Evolutionary conservation across 2,113 vertebrate species (phyloP).

Genomic region (Eptesicus fuscus): DNA sequence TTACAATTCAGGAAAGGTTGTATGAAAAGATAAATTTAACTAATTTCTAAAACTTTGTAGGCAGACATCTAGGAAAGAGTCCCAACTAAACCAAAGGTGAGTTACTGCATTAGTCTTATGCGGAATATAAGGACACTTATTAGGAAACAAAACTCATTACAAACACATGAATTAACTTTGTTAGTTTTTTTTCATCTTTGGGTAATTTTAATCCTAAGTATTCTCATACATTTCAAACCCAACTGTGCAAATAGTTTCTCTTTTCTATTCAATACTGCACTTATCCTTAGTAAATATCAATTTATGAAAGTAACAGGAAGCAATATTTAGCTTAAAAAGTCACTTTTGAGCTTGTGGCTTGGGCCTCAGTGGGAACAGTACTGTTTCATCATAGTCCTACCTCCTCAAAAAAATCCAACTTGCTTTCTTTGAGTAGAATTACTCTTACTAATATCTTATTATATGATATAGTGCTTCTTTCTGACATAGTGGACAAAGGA

Average conservation of each 20-base stretch:
- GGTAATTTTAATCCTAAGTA: conserved; percentile 29
- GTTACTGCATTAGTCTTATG: neutral
- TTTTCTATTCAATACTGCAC: conserved; percentile 15
- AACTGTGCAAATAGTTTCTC: neutral
- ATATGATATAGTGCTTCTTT: neutral
- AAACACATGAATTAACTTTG: neutral
- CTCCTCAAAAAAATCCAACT: neutral
- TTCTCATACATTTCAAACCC: conserved; percentile 44
- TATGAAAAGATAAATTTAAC: conserved; percentile 43
- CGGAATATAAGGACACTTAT: neutral
- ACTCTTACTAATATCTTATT: neutral
- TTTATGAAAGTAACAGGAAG: conserved; percentile 4
- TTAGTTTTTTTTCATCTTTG: conserved; percentile 42
- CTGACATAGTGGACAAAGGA: neutral
- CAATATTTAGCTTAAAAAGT: conserved; percentile 33
- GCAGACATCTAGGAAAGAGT: conserved; percentile 30
- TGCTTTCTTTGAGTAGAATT: conserved; percentile 31
- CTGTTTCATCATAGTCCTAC: neutral
- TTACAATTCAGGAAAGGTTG: conserved; percentile 21
- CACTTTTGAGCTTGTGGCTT: conserved; percentile 34
- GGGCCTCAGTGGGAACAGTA: neutral
- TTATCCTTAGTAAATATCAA: conserved; percentile 34
- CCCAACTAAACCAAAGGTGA: conserved; percentile 14
- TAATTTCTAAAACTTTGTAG: conserved; percentile 18
- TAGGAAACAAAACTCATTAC: neutral